These are phyloP conservation scores for Acomys russatus DNA, from an alignment of 2,797 vertebrate species.

Conservation along the genomic window DNA sequence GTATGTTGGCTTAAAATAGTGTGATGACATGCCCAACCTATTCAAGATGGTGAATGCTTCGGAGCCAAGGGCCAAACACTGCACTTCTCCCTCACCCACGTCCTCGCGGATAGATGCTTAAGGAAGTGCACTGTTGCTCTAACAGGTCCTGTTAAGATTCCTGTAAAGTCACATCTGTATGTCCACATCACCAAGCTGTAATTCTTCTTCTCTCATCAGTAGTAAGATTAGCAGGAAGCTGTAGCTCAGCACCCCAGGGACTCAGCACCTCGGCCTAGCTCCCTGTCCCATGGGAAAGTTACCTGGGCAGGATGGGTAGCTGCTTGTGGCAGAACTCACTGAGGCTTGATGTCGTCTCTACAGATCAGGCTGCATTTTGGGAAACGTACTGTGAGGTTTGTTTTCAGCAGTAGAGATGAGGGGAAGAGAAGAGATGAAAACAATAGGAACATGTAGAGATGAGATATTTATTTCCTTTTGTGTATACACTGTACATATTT, in stretches of 20 bases:
- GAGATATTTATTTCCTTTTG: not conserved
- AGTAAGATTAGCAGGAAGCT: constrained; percentile 21
- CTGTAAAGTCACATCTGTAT: not conserved
- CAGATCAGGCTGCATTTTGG: constrained; percentile 40
- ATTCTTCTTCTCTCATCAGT: not conserved
- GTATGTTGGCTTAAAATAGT: not conserved
- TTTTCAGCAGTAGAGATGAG: not conserved
- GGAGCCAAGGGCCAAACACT: not conserved
- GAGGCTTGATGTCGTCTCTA: constrained; percentile 27
- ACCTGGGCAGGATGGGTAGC: constrained; percentile 20
- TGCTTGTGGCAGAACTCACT: not conserved
- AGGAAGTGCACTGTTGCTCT: not conserved
- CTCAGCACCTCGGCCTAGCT: not conserved
- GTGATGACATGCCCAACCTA: not conserved
- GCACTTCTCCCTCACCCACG: not conserved
- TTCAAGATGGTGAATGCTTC: constrained; percentile 1
- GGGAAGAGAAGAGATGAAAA: not conserved
- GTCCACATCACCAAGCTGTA: not conserved
- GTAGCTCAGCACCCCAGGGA: not conserved
- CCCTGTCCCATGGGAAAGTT: constrained; percentile 32
- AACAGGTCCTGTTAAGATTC: not conserved
- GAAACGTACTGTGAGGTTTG: constrained; percentile 29
- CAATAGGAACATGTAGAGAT: not conserved
- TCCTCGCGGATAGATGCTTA: not conserved
- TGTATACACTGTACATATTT: not conserved